Evolutionary conservation across 2,888 invertebrate genomes (phyloP).

Genomic region (Tetranychus piercei): DNA sequence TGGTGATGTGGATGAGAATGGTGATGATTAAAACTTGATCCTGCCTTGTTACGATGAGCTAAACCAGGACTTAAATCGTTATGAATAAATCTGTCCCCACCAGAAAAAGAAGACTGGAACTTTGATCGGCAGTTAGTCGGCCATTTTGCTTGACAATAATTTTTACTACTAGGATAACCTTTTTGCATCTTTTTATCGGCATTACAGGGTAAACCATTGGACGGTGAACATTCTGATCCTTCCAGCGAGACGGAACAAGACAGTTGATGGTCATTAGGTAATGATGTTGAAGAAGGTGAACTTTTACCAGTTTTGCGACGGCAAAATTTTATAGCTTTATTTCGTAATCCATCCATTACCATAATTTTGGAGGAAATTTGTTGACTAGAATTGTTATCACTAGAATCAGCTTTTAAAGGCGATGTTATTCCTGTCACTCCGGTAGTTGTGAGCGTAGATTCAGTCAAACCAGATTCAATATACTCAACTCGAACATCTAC

Average conservation of each 20-base stretch:
- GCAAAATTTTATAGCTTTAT: background rate
- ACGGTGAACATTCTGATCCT: background rate
- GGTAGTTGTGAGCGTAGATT: too few relatives aligned
- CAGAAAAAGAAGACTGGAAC: background rate
- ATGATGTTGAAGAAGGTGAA: background rate
- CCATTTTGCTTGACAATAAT: background rate
- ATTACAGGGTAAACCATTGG: background rate
- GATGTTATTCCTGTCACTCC: too few relatives aligned
- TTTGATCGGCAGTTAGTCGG: background rate
- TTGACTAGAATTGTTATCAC: background rate
- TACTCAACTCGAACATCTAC: slow-evolving; percentile 29
- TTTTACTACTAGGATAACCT: background rate
- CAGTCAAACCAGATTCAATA: slow-evolving; percentile 17
- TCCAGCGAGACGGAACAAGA: background rate
- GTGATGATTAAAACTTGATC: slow-evolving; percentile 5
- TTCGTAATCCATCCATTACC: background rate
- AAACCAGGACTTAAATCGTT: background rate
- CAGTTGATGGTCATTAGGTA: background rate
- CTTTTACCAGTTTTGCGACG: background rate
- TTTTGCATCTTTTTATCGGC: background rate
- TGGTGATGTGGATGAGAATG: slow-evolving; percentile 9
- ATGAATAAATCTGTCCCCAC: background rate
- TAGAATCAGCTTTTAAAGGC: background rate
- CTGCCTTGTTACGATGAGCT: background rate
- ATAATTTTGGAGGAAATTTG: background rate